These are phyloP conservation scores for Gambusia affinis DNA, from an alignment of 2,113 vertebrate genomes.

Conservation along the genomic window DNA sequence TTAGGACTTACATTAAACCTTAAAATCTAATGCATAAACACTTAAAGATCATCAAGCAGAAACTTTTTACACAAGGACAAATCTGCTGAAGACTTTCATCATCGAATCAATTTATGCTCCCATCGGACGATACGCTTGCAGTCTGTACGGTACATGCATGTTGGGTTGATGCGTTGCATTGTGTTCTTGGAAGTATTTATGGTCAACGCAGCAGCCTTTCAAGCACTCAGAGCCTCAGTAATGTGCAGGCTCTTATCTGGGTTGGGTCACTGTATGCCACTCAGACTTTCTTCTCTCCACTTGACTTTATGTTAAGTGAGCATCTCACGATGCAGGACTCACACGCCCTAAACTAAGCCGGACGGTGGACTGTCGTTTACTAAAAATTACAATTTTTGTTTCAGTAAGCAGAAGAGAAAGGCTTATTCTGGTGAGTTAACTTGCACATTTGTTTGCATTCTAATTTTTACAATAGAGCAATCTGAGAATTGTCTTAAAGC, in stretches of 20 bases:
- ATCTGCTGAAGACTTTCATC: conserved; percentile 1
- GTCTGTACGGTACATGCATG: background rate
- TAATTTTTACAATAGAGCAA: background rate
- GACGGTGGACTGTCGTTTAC: background rate
- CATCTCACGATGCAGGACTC: background rate
- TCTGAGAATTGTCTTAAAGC: background rate
- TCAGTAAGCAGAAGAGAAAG: conserved; percentile 1
- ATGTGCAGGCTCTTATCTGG: conserved; percentile 40
- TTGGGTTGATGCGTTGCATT: background rate
- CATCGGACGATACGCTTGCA: background rate
- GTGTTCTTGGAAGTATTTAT: background rate
- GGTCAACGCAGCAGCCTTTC: conserved; percentile 46
- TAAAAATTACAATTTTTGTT: background rate
- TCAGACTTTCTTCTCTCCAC: background rate
- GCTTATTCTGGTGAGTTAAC: conserved; percentile 43
- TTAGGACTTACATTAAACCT: background rate
- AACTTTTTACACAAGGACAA: background rate
- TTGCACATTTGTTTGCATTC: background rate
- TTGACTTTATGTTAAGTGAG: background rate
- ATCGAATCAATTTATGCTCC: background rate
- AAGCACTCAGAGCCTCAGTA: conserved; percentile 52
- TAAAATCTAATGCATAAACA: background rate
- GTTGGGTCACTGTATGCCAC: conserved; percentile 37
- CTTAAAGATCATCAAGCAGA: background rate
- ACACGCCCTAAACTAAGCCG: background rate